Evolutionary conservation across 2,888 invertebrate species (phyloP).

Genomic region (Aromia moschata): DNA sequence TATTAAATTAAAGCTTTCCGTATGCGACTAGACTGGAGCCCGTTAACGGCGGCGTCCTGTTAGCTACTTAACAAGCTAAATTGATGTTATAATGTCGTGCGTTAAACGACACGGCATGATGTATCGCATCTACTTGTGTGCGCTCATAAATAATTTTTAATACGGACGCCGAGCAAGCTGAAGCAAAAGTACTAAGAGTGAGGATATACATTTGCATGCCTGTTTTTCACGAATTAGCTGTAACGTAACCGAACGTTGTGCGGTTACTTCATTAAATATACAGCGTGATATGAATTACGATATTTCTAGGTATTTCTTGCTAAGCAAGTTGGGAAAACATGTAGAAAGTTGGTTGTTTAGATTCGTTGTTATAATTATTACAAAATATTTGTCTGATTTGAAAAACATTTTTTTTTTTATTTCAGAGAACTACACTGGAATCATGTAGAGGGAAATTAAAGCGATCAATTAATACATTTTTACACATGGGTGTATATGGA

Average conservation of each 20-base stretch:
- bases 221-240: background rate
- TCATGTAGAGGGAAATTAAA: too few relatives aligned
- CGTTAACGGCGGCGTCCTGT: conserved; percentile 37
- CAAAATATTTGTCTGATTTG: too few relatives aligned
- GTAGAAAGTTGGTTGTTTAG: too few relatives aligned
- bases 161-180: background rate
- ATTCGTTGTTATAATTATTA: too few relatives aligned
- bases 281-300: background rate
- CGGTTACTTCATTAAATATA: background rate
- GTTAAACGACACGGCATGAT: conserved; percentile 37
- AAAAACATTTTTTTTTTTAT: too few relatives aligned
- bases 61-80: conserved; percentile 41
- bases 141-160: background rate
- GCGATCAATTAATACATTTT: too few relatives aligned
- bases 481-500: too few relatives aligned
- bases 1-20: conserved; percentile 21
- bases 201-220: background rate
- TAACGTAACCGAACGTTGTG: background rate
- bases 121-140: conserved; percentile 18
- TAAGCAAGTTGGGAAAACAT: too few relatives aligned
- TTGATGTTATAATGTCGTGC: conserved; percentile 47
- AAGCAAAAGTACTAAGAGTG: too few relatives aligned
- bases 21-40: conserved; percentile 15
- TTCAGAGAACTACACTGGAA: too few relatives aligned
- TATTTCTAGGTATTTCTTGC: too few relatives aligned